Percentiles rank a stretch among this genome's conserved stretches.
These are phyloP conservation scores for Pachyuromys duprasi DNA, from an alignment of 2,797 vertebrate species.

Conservation along the genomic window DNA sequence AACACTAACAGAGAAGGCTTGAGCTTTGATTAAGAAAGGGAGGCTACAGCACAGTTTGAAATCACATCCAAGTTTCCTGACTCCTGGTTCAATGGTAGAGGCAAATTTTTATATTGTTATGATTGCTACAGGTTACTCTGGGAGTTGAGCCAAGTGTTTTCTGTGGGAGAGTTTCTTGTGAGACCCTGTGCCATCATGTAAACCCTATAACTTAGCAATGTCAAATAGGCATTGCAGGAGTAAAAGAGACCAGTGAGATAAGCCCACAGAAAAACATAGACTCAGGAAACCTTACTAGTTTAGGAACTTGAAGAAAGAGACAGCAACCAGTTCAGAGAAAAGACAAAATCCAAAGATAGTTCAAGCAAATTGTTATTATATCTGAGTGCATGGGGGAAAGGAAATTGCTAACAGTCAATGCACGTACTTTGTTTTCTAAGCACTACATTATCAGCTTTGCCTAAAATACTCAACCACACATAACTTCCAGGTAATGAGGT, in stretches of 20 bases:
- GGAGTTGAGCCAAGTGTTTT: conserved; percentile 12
- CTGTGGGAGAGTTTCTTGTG: not conserved
- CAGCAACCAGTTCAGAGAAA: not conserved
- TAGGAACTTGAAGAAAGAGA: not conserved
- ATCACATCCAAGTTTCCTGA: conserved; percentile 43
- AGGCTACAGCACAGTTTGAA: not conserved
- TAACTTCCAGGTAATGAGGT: not conserved
- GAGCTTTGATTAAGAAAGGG: conserved; percentile 27
- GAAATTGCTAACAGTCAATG: not conserved
- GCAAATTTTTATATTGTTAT: conserved; percentile 18
- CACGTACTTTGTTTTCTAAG: not conserved
- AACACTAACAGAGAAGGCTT: not conserved
- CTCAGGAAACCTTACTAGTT: not conserved
- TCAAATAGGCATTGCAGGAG: not conserved
- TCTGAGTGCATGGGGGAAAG: not conserved
- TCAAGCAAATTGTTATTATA: not conserved
- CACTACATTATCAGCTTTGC: not conserved
- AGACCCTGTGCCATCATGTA: not conserved
- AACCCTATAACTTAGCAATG: not conserved
- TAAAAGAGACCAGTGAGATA: not conserved
- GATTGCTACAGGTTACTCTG: not conserved
- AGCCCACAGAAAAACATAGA: not conserved
- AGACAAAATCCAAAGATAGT: not conserved
- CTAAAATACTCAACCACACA: not conserved
- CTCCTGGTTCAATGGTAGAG: conserved; percentile 32